Base-by-base conservation (phyloP, 2,113 vertebrate species). In the Chaetodon auriga region DNA sequence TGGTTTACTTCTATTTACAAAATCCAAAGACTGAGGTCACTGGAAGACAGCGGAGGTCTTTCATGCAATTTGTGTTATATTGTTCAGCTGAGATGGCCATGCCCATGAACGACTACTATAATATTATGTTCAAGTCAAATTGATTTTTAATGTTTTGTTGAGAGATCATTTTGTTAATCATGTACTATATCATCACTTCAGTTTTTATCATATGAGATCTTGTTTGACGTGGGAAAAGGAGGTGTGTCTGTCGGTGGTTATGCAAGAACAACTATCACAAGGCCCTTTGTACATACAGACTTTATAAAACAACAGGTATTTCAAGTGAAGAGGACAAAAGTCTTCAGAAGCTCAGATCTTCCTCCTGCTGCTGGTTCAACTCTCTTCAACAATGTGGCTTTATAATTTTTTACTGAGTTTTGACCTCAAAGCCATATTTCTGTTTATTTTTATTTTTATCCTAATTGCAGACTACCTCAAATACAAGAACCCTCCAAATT, bases 391-490 rank as follows among this genome's bases (percentile, higher is more conserved):
- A n/a, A 95, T 95, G 92, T 91, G 82, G 90, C 68, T 91, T 48
- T 49, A 61, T 15, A 5, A 81, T n/a, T 6, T 95, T 41, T 88
- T 95, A 79, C 41, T 90, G 0, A 25, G 7, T 14, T 64, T 95
- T 21, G 90, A 91, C 63, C 45, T 93, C 2, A 90, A 84, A 75
- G 86, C 64, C 0, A 1, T 96, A 0, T 68, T 96, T 0, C 14
- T 97, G 41, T 94, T 95, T 30, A 4, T 93, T 0, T 0, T 92
- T 0, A 5, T 91, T 19, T 94, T 96, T 19, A 86, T 97, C 13
- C 45, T 96, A 0, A 54, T 96, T 0, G 75, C 88, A 0, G 83
- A 95, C 80, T 94, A 87, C 49, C 14, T 96, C 51, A 96, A 90
- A 90, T 81, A 69, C 48, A 93, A 91, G 69, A 94, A 68, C 7